Percentiles rank a stretch among this genome's conserved stretches.
Evolutionary conservation across 2,113 vertebrate species (phyloP).

Genomic region (Solenodon paradoxus): DNA sequence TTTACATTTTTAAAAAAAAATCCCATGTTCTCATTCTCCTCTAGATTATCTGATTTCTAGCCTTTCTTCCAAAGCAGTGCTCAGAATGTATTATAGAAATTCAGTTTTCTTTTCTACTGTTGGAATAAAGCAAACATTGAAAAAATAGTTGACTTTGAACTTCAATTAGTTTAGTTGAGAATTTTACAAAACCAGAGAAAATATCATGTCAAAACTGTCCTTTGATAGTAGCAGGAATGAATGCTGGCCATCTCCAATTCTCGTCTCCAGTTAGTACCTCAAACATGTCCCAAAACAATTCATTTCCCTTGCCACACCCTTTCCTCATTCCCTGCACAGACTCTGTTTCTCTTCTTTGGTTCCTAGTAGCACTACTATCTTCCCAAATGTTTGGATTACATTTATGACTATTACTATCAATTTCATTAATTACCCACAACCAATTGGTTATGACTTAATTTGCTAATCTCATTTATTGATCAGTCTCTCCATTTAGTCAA

Average conservation of each 20-base stretch:
- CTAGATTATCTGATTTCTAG: not conserved
- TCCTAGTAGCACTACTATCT: not conserved
- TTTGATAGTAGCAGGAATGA: not conserved
- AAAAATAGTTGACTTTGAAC: not conserved
- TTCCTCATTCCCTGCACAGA: too few relatives aligned
- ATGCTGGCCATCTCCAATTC: not conserved
- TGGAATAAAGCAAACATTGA: not conserved
- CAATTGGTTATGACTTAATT: not conserved
- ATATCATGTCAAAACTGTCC: not conserved
- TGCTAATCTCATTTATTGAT: not conserved
- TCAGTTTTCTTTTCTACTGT: not conserved
- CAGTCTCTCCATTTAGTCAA: not conserved
- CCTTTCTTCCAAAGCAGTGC: not conserved
- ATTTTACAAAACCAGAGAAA: not conserved
- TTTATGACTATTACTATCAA: not conserved
- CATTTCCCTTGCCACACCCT: not conserved
- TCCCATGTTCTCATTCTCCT: not conserved
- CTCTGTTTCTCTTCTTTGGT: not conserved
- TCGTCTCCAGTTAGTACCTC: too few relatives aligned
- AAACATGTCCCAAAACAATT: not conserved
- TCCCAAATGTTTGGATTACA: not conserved
- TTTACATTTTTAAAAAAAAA: not conserved
- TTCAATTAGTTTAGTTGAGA: not conserved
- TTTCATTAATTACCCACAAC: not conserved
- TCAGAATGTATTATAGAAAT: not conserved